A percentile compares a stretch with the other conserved stretches of the same genome.
Conservation (phyloP, 1,140 invertebrate species). For the Dufourea novaeangliae region DNA sequence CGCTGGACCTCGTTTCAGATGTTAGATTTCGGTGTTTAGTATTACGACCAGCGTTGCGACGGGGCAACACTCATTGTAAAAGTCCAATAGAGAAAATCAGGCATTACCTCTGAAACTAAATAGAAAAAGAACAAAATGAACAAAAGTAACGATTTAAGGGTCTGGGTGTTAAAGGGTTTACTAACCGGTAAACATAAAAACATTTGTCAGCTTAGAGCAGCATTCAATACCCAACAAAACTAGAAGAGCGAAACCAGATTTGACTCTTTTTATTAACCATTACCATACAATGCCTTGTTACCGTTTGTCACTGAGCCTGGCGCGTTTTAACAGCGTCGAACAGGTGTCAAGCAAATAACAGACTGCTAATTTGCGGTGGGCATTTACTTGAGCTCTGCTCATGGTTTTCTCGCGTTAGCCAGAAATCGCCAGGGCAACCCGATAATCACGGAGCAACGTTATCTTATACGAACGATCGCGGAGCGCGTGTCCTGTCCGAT, state of each 20-base stretch:
- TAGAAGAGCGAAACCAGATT: neutral
- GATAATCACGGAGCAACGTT: slow-evolving; percentile 47
- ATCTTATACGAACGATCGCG: slow-evolving; percentile 36
- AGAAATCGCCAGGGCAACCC: slow-evolving; percentile 37
- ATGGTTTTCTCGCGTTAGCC: slow-evolving; percentile 45
- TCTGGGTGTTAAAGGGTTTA: too few relatives aligned
- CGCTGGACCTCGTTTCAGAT: too few relatives aligned
- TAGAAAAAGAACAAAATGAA: too few relatives aligned
- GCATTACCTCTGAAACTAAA: too few relatives aligned
- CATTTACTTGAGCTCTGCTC: slow-evolving; percentile 38
- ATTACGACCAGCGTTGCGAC: too few relatives aligned
- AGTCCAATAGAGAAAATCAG: too few relatives aligned
- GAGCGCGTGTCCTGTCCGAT: slow-evolving; percentile 33
- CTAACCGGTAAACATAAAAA: too few relatives aligned
- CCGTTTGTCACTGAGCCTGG: slow-evolving; percentile 26
- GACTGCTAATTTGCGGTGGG: slow-evolving; percentile 48
- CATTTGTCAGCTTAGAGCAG: too few relatives aligned
- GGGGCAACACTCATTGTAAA: too few relatives aligned
- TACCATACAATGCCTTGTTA: slow-evolving; percentile 49
- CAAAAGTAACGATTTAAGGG: too few relatives aligned
- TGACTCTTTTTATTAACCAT: slow-evolving; percentile 36
- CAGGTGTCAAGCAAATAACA: slow-evolving; percentile 55
- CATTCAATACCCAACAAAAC: neutral
- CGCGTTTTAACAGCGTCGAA: slow-evolving; percentile 35
- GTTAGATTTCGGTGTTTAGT: too few relatives aligned